Conservation (phyloP, 2,888 invertebrate genomes). For the Cremastinae sp. region DNA sequence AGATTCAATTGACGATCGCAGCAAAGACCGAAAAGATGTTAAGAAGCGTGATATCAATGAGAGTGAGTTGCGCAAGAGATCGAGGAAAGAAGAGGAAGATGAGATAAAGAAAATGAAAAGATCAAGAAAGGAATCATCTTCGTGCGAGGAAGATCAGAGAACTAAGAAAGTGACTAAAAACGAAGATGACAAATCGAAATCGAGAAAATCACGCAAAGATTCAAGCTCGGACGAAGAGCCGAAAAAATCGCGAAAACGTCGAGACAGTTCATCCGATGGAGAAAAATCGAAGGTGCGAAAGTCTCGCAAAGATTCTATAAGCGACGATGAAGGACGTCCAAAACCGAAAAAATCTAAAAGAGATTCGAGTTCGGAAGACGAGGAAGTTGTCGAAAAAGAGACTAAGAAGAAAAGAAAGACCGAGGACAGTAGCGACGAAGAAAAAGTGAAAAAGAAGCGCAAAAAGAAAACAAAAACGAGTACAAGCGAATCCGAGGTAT, state of each 20-base stretch:
- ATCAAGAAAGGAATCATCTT: conserved; percentile 75
- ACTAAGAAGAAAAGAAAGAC: conserved; percentile 84
- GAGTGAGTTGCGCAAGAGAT: conserved; percentile 79
- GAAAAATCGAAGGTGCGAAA: conserved; percentile 82
- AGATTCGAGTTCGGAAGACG: conserved; percentile 84
- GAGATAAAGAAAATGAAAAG: conserved; percentile 76
- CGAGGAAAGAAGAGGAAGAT: conserved; percentile 80
- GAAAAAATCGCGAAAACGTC: conserved; percentile 84
- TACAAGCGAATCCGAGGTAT: conserved; percentile 79
- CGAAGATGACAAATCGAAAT: conserved; percentile 79
- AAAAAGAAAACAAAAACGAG: conserved; percentile 79
- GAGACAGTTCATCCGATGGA: conserved; percentile 83
- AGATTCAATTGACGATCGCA: conserved; percentile 78
- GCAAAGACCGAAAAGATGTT: conserved; percentile 79
- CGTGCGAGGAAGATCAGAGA: conserved; percentile 75
- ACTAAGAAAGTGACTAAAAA: conserved; percentile 71
- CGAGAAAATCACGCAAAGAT: conserved; percentile 65
- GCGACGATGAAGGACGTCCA: conserved; percentile 75
- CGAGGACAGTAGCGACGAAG: conserved; percentile 83
- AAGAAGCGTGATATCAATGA: conserved; percentile 79
- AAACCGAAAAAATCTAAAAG: conserved; percentile 78
- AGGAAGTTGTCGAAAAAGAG: conserved; percentile 85
- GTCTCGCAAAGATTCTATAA: conserved; percentile 74
- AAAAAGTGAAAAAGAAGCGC: conserved; percentile 81
- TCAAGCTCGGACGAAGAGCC: conserved; percentile 82